Evolutionary conservation across 2,113 vertebrate species (phyloP).

Genomic region (Psilopsiagon aurifrons): DNA sequence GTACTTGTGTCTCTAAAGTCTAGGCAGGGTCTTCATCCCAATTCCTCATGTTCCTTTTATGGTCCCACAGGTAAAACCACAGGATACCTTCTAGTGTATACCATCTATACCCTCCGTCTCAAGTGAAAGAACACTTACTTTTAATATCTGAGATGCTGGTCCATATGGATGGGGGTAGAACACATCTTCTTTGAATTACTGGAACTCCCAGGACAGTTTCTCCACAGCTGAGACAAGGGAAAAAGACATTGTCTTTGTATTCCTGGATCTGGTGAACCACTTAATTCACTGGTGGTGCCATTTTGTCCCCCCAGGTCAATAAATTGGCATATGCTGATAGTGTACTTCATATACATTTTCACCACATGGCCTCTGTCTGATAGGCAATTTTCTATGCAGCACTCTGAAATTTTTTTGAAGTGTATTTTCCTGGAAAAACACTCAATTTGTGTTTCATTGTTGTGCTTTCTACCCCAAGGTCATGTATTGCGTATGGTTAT

Average conservation of each 20-base stretch:
- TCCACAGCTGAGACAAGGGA: neutral
- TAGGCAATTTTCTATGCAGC: neutral
- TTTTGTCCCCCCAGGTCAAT: neutral
- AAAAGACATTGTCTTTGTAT: neutral
- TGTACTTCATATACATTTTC: neutral
- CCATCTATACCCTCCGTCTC: neutral
- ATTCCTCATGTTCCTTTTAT: neutral
- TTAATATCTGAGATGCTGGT: neutral
- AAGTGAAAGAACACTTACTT: neutral
- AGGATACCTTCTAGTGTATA: neutral
- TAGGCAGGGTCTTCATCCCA: neutral
- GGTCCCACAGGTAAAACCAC: neutral
- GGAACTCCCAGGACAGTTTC: neutral
- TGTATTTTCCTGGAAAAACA: neutral
- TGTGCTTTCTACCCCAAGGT: neutral
- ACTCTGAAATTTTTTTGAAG: neutral
- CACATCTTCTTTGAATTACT: neutral
- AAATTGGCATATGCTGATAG: neutral
- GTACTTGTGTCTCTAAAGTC: neutral
- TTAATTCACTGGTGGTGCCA: neutral
- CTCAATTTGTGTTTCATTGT: neutral
- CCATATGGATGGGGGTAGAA: neutral
- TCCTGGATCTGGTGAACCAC: neutral
- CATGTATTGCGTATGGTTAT: neutral
- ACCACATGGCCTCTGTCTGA: neutral